Evolutionary conservation across 2,888 invertebrate species (phyloP).

Genomic region (Cylindroiulus punctatus): DNA sequence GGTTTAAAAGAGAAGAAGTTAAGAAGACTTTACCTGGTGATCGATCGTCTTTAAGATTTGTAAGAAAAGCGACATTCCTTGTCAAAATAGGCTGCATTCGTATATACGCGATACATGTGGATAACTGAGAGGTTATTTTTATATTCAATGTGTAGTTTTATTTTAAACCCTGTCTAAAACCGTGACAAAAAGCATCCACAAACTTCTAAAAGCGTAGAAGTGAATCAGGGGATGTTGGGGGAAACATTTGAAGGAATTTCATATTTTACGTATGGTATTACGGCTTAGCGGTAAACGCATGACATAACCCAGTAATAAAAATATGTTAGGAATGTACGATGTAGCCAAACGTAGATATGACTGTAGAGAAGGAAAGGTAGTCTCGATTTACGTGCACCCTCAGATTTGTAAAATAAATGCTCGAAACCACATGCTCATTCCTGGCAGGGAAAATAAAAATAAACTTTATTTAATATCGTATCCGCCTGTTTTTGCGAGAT

Average conservation of each 20-base stretch:
- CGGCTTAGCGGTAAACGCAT: slow-evolving; percentile 23
- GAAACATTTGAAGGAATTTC: slow-evolving; percentile 3
- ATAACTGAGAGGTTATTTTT: neutral
- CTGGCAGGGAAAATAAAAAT: neutral
- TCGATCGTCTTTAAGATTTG: neutral
- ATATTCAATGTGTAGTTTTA: slow-evolving; percentile 9
- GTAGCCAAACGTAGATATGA: slow-evolving; percentile 13
- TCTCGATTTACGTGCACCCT: neutral
- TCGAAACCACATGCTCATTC: neutral
- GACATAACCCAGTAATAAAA: slow-evolving; percentile 21
- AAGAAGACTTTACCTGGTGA: neutral
- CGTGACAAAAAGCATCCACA: neutral
- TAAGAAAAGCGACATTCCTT: neutral
- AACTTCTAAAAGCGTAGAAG: neutral
- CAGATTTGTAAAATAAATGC: slow-evolving; percentile 19
- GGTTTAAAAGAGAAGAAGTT: neutral
- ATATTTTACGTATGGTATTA: slow-evolving; percentile 1
- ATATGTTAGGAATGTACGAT: slow-evolving; percentile 5
- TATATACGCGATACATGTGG: too few relatives aligned
- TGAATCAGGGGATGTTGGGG: neutral
- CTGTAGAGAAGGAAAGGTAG: neutral
- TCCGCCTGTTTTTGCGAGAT: neutral
- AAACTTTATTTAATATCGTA: neutral
- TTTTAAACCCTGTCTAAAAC: slow-evolving; percentile 19
- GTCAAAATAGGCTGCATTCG: neutral